Conservation (phyloP, 2,797 vertebrate species). For the Silurus lanzhouensis region DNA sequence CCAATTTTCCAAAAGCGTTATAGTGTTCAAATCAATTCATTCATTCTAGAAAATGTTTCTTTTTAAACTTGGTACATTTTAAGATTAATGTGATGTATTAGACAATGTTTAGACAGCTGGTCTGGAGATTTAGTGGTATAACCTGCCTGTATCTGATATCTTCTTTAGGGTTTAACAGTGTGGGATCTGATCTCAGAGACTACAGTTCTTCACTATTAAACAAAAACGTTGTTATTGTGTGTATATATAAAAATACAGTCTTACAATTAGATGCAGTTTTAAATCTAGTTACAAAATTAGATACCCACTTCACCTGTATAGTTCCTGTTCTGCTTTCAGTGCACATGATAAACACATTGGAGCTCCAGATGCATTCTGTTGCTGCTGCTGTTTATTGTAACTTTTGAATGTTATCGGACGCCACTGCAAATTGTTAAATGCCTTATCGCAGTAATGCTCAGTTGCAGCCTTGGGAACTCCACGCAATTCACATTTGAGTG, state of each 20-base stretch:
- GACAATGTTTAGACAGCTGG: slow-evolving; percentile 6
- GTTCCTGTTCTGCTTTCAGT: slow-evolving; percentile 32
- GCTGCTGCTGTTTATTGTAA: slow-evolving; percentile 40
- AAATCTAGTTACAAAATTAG: background rate
- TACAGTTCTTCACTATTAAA: slow-evolving; percentile 15
- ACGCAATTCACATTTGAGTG: background rate
- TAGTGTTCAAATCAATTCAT: slow-evolving; percentile 11
- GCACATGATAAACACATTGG: slow-evolving; percentile 20
- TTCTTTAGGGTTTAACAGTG: background rate
- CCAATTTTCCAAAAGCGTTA: slow-evolving; percentile 1
- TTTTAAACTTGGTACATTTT: slow-evolving; percentile 12
- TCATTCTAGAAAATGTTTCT: slow-evolving; percentile 6
- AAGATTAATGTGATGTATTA: slow-evolving; percentile 9
- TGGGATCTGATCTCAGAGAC: slow-evolving; percentile 16
- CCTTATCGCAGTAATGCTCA: slow-evolving; percentile 51
- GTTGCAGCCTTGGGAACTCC: background rate
- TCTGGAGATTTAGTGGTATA: background rate
- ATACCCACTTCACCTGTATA: background rate
- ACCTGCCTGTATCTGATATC: background rate
- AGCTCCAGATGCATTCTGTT: slow-evolving; percentile 22
- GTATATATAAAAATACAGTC: background rate
- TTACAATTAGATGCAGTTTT: background rate
- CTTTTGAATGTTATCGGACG: slow-evolving; percentile 47
- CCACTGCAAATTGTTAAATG: slow-evolving; percentile 50
- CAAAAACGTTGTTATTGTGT: background rate